Base-by-base conservation (phyloP, 2,888 invertebrate genomes). In the Phymatocera aterrima region DNA sequence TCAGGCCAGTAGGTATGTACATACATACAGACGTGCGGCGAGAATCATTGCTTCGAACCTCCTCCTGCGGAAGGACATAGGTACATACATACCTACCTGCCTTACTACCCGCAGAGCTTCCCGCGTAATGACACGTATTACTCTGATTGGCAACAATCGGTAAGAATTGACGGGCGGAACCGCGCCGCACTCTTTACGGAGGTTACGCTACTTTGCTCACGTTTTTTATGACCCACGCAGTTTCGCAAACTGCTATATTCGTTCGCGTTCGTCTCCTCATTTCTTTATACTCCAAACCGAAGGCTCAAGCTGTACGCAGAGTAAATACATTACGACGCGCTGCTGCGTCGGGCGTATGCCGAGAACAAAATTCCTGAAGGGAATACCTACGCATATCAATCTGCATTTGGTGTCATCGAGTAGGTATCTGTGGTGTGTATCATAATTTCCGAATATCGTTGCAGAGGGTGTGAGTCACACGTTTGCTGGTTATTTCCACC, bases 101-200 rank as follows among this genome's bases (percentile, higher is more conserved):
- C 79, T 81, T 43, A 57, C n/a, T 18, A 48, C 31, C 31, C 79
- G 78, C 80, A 82, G 80, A 82, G 81, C 80, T 83, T 79, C 81
- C 80, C 77, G 74, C 51, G 80, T 83, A 88, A 88, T 88, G 87
- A 88, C 88, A 88, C 86, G 85, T 88, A 88, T 88, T 88, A 87
- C 87, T 86, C 85, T 88, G 89, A 89, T 89, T 89, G 88, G 88
- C 82, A 89, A 88, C 88, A 88, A 89, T 88, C 88, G 88, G 88
- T 88, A 89, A 89, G 89, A 89, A 89, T 89, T 88, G 89, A 88
- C 89, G 89, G 89, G 89, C 87, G 88, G 88, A 85, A 87, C 88
- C 83, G 83, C 72, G 65, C 57, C 78, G 72, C 81, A 80, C 82
- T 82, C 81, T 57, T 48, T 81, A 81, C 83, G 85, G 81, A 86